phyloP scores from a whole-genome alignment of 2,888 invertebrate species.

The Polia nebulosa region DNA sequence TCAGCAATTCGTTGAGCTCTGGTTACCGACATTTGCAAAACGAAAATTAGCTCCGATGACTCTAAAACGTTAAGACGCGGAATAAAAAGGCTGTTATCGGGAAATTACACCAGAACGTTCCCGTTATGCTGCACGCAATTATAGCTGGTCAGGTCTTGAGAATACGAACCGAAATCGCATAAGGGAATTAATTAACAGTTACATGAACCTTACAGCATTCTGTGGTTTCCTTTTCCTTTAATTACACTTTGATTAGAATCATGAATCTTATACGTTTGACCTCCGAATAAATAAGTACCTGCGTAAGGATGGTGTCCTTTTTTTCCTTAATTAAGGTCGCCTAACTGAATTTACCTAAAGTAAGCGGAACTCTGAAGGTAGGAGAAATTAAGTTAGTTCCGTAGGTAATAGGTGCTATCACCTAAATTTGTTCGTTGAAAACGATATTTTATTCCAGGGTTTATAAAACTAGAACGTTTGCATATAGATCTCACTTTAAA shows the following conservation, averaged over 20 bases:
- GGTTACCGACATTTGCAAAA: slow-evolving; percentile 26
- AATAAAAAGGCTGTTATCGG: slow-evolving; percentile 59
- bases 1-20: slow-evolving; percentile 9
- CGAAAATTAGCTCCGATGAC: slow-evolving; percentile 34
- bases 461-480: slow-evolving; percentile 31
- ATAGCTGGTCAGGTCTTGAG: slow-evolving; percentile 8
- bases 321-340: slow-evolving; percentile 70
- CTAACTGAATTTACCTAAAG: slow-evolving; percentile 67
- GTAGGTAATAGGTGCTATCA: slow-evolving; percentile 47
- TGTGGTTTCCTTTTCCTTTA: slow-evolving; percentile 66
- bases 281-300: slow-evolving; percentile 67
- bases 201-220: slow-evolving; percentile 59
- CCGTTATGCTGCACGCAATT: slow-evolving; percentile 35
- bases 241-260: slow-evolving; percentile 67
- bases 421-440: slow-evolving; percentile 40
- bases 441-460: slow-evolving; percentile 31
- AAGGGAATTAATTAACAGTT: slow-evolving; percentile 53
- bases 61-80: slow-evolving; percentile 38
- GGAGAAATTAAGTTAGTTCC: slow-evolving; percentile 63
- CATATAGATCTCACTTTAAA: slow-evolving; percentile 45
- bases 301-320: slow-evolving; percentile 65
- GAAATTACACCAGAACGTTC: slow-evolving; percentile 46
- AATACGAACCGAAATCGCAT: slow-evolving; percentile 51
- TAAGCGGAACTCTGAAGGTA: slow-evolving; percentile 58
- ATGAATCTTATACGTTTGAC: slow-evolving; percentile 66